A percentile compares a stretch with the other conserved stretches of the same genome.
Evolutionary conservation across 2,113 vertebrate species (phyloP).

Genomic region (Urocolius indicus): DNA sequence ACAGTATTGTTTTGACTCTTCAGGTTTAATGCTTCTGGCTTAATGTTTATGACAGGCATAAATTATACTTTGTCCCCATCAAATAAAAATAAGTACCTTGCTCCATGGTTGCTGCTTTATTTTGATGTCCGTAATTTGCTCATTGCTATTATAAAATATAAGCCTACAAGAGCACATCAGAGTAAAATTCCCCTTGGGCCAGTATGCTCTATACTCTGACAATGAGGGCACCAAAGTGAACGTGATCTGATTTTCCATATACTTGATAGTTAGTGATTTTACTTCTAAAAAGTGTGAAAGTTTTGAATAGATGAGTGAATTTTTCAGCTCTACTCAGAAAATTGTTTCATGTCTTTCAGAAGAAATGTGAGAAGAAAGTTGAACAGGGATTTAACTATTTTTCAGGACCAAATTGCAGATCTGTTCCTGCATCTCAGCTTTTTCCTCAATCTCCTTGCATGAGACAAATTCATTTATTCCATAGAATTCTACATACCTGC

Average conservation of each 20-base stretch:
- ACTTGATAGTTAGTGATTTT: too few relatives aligned
- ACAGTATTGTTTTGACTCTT: not conserved
- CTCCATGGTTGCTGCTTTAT: not conserved
- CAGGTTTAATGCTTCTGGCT: not conserved
- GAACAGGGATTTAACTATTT: not conserved
- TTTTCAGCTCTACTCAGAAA: not conserved
- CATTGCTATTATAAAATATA: not conserved
- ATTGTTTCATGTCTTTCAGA: not conserved
- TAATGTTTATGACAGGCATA: not conserved
- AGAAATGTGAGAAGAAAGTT: not conserved
- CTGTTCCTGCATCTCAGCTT: not conserved
- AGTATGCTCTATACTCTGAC: not conserved
- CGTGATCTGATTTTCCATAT: not conserved
- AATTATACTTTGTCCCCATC: not conserved
- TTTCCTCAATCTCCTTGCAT: not conserved
- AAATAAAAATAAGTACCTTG: not conserved
- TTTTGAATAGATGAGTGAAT: not conserved
- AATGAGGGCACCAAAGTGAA: not conserved
- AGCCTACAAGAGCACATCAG: not conserved
- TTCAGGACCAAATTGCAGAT: not conserved
- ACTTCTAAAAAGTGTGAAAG: not conserved
- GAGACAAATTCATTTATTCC: not conserved
- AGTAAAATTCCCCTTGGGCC: not conserved
- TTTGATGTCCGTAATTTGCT: not conserved
- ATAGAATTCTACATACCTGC: not conserved